phyloP scores from a whole-genome alignment of 2,113 vertebrate genomes.

The Tor tambroides region DNA sequence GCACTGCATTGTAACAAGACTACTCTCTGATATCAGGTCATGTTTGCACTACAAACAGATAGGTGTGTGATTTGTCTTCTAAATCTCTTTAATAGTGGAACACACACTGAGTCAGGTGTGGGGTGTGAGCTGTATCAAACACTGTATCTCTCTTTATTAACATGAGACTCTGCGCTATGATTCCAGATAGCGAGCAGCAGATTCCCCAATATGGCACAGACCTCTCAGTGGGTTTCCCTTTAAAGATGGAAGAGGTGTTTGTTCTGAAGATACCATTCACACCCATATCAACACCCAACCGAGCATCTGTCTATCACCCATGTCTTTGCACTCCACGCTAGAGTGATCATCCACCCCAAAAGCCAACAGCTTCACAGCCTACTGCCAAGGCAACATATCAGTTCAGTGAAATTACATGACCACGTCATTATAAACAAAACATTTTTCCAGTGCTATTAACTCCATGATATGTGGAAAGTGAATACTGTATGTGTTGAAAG shows the following conservation, averaged over 20 bases:
- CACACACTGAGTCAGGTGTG: background rate
- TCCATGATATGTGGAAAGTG: slow-evolving; percentile 42
- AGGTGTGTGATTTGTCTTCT: background rate
- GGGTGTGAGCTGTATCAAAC: background rate
- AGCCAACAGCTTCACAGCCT: slow-evolving; percentile 25
- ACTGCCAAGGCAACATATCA: background rate
- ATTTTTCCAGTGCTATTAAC: slow-evolving; percentile 41
- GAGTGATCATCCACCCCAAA: slow-evolving; percentile 52
- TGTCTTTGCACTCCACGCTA: slow-evolving; percentile 54
- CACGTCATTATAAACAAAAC: slow-evolving; percentile 17
- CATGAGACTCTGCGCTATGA: slow-evolving; percentile 14
- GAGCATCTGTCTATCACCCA: slow-evolving; percentile 52
- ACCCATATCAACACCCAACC: slow-evolving; percentile 53
- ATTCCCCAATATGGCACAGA: slow-evolving; percentile 46
- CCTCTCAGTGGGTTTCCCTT: slow-evolving; percentile 57
- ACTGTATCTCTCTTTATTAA: background rate
- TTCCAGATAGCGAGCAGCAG: background rate
- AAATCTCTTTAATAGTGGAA: background rate
- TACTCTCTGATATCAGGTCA: slow-evolving; percentile 2
- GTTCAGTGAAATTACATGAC: slow-evolving; percentile 25
- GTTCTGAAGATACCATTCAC: slow-evolving; percentile 56
- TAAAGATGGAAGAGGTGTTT: slow-evolving; percentile 64
- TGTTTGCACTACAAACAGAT: slow-evolving; percentile 13
- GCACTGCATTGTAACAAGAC: background rate
- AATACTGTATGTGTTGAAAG: slow-evolving; percentile 52